Evolutionary conservation across 2,113 vertebrate genomes (phyloP).

Genomic region (Trogon melanurus): DNA sequence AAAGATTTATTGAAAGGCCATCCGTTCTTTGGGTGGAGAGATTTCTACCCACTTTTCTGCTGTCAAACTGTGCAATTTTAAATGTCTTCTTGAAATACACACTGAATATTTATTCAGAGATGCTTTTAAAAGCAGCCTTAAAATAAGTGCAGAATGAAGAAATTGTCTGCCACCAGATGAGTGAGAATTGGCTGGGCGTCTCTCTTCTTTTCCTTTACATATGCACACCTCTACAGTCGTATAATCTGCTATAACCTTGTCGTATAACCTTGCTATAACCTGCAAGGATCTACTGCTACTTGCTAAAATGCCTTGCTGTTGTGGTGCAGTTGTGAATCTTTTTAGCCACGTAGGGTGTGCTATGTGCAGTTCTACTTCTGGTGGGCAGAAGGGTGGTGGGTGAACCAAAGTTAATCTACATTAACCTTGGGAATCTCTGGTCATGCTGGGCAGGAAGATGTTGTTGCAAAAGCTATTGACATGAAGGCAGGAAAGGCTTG

Average conservation of each 20-base stretch:
- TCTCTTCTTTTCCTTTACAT: conserved; percentile 6
- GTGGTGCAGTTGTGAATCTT: neutral
- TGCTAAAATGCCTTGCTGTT: neutral
- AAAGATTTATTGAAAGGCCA: neutral
- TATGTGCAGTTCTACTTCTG: neutral
- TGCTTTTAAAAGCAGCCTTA: conserved; percentile 43
- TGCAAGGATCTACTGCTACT: neutral
- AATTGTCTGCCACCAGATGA: conserved; percentile 44
- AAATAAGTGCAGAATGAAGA: conserved; percentile 32
- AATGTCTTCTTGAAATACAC: conserved; percentile 19
- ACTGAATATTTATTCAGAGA: neutral
- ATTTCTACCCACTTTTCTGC: neutral
- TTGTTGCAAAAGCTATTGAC: neutral
- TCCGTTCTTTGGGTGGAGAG: neutral
- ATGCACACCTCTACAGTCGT: conserved; percentile 14
- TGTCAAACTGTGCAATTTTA: neutral
- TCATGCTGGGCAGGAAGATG: neutral
- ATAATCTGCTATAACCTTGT: too few species aligned
- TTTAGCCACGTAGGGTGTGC: neutral
- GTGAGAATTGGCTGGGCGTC: conserved; percentile 29
- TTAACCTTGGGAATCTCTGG: neutral
- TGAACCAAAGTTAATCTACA: neutral
- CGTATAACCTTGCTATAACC: neutral
- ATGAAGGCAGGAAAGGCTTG: neutral
- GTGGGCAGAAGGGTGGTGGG: neutral